Evolutionary conservation across 2,888 invertebrate genomes (phyloP).

Genomic region (Xylophagus ater): DNA sequence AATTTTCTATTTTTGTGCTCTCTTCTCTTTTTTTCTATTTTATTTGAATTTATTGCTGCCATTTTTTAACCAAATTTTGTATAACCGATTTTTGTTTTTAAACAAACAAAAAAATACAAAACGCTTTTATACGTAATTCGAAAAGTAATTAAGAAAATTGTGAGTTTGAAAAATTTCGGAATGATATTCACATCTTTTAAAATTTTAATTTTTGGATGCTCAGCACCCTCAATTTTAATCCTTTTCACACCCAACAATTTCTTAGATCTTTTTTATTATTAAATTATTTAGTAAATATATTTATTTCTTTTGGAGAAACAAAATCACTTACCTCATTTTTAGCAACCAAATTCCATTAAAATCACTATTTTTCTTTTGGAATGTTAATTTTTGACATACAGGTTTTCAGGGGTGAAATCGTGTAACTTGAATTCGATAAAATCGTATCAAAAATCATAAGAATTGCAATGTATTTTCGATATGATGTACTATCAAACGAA

Average conservation of each 20-base stretch:
- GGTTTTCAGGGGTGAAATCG: too few species aligned
- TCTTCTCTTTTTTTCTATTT: constrained; percentile 3
- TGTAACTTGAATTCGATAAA: too few species aligned
- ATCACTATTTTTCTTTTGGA: not conserved
- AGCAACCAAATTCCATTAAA: not conserved
- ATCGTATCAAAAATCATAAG: too few species aligned
- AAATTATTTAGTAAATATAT: too few species aligned
- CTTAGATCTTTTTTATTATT: not conserved
- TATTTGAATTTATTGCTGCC: constrained; percentile 4
- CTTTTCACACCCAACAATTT: not conserved
- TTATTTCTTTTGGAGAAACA: too few species aligned
- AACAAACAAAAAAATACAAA: not conserved
- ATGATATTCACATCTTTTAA: constrained; percentile 4
- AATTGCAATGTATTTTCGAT: too few species aligned
- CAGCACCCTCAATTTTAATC: not conserved
- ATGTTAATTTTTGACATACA: not conserved
- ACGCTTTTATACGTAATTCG: constrained; percentile 7
- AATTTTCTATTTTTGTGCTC: not conserved
- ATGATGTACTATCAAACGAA: too few species aligned
- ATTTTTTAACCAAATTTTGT: not conserved
- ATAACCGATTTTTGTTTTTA: too few species aligned
- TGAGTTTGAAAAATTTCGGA: constrained; percentile 20
- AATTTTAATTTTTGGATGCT: too few species aligned
- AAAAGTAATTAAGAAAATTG: constrained; percentile 5
- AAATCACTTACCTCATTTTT: not conserved